Conservation (phyloP, 2,797 vertebrate genomes). For the Pseudomugil gertrudae region DNA sequence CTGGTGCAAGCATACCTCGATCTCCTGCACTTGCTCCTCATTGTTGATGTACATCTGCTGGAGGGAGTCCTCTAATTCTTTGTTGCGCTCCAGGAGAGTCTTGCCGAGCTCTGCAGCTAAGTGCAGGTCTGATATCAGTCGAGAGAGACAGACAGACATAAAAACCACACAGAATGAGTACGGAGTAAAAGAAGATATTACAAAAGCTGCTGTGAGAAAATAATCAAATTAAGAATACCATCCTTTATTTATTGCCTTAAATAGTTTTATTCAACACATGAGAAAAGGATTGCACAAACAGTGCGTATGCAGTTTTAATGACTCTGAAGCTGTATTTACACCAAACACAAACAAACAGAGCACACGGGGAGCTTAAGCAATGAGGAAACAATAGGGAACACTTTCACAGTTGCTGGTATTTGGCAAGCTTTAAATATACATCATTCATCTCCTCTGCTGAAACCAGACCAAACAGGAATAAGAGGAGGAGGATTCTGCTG, state of each 20-base stretch:
- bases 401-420: slow-evolving; percentile 18
- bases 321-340: neutral
- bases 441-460: slow-evolving; percentile 52
- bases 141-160: slow-evolving; percentile 11
- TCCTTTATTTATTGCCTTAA: neutral
- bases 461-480: slow-evolving; percentile 21
- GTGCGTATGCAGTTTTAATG: too few species aligned
- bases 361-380: slow-evolving; percentile 4
- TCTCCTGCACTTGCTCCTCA: slow-evolving; percentile 97
- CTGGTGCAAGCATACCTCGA: slow-evolving; percentile 84
- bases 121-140: slow-evolving; percentile 87
- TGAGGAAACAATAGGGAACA: neutral
- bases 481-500: slow-evolving; percentile 35
- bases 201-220: too few species aligned
- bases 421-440: slow-evolving; percentile 40
- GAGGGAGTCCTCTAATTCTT: slow-evolving; percentile 95
- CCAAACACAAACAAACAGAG: neutral
- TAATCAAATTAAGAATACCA: too few species aligned
- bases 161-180: slow-evolving; percentile 4
- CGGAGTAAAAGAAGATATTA: neutral
- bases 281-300: too few species aligned
- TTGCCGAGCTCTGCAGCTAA: slow-evolving; percentile 97
- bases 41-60: slow-evolving; percentile 98
- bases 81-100: slow-evolving; percentile 95
- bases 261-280: too few species aligned